Evolutionary conservation across 2,797 vertebrate species (phyloP).

Genomic region (Clarias pachynema): DNA sequence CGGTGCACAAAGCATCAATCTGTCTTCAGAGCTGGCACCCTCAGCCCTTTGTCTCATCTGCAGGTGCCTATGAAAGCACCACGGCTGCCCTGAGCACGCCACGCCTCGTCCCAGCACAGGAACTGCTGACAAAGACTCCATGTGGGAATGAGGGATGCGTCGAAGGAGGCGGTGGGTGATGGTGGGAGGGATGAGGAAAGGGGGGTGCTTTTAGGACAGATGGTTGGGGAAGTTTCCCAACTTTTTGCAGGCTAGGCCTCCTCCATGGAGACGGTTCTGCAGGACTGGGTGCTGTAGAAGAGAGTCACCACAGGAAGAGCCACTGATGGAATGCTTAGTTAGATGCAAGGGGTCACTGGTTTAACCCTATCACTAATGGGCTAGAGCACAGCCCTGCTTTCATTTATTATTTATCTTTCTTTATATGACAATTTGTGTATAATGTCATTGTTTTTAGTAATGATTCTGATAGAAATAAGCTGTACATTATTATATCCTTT

Average conservation of each 20-base stretch:
- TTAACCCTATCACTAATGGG: slow-evolving; percentile 36
- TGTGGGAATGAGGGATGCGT: slow-evolving; percentile 87
- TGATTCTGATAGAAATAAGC: background rate
- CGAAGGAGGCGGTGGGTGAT: slow-evolving; percentile 61
- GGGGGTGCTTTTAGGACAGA: slow-evolving; percentile 81
- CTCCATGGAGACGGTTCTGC: slow-evolving; percentile 56
- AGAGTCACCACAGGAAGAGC: slow-evolving; percentile 55
- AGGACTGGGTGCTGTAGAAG: slow-evolving; percentile 45
- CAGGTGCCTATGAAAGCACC: slow-evolving; percentile 98
- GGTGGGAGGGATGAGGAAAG: slow-evolving; percentile 63
- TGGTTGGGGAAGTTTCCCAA: slow-evolving; percentile 83
- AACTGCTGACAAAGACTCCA: slow-evolving; percentile 89
- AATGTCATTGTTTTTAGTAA: background rate
- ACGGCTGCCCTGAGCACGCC: slow-evolving; percentile 82
- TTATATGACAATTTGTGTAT: background rate
- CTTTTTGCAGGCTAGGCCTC: slow-evolving; percentile 63
- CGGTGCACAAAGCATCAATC: slow-evolving; percentile 96
- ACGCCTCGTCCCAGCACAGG: slow-evolving; percentile 89
- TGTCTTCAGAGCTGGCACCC: slow-evolving; percentile 94
- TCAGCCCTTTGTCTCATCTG: slow-evolving; percentile 89
- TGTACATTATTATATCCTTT: background rate
- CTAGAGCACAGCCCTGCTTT: slow-evolving; percentile 15
- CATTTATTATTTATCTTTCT: slow-evolving; percentile 9
- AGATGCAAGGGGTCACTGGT: slow-evolving; percentile 53
- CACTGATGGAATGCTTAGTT: slow-evolving; percentile 71